Conservation (phyloP, 2,113 vertebrate genomes). For the Tinamus guttatus region DNA sequence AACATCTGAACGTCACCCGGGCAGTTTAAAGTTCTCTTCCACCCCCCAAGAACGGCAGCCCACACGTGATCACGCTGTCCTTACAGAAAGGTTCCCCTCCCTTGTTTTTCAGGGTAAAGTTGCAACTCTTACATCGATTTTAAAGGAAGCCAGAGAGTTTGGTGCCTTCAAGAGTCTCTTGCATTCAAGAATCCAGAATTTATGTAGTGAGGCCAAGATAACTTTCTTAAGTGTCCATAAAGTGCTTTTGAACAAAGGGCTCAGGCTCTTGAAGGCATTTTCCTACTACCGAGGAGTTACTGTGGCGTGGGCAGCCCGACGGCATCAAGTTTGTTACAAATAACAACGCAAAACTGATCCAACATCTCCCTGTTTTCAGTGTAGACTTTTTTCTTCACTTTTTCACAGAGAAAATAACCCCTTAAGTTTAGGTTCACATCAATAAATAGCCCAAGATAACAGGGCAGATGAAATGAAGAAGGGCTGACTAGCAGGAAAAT, state of each 20-base stretch:
- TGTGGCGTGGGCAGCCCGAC: neutral
- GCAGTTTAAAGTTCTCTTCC: neutral
- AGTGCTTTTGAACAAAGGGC: neutral
- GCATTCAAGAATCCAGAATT: neutral
- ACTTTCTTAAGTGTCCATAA: neutral
- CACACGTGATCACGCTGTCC: neutral
- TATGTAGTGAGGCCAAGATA: neutral
- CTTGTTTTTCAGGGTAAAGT: too few relatives aligned
- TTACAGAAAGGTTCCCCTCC: neutral
- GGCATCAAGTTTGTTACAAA: neutral
- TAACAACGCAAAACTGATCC: neutral
- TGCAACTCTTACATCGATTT: neutral
- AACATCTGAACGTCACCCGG: neutral
- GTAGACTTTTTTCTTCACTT: neutral
- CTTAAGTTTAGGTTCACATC: conserved; percentile 45
- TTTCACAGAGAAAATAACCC: conserved; percentile 31
- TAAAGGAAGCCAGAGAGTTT: neutral
- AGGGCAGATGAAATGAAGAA: conserved; percentile 47
- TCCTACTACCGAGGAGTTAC: neutral
- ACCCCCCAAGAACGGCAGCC: neutral
- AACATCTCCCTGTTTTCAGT: neutral
- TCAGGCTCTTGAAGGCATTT: neutral
- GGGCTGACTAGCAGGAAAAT: conserved; percentile 48
- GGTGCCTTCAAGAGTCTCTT: neutral
- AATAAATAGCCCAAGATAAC: conserved; percentile 42